Percentiles rank a stretch among this genome's conserved stretches.
phyloP scores from a whole-genome alignment of 2,888 invertebrate species.

The Mayetiola destructor region DNA sequence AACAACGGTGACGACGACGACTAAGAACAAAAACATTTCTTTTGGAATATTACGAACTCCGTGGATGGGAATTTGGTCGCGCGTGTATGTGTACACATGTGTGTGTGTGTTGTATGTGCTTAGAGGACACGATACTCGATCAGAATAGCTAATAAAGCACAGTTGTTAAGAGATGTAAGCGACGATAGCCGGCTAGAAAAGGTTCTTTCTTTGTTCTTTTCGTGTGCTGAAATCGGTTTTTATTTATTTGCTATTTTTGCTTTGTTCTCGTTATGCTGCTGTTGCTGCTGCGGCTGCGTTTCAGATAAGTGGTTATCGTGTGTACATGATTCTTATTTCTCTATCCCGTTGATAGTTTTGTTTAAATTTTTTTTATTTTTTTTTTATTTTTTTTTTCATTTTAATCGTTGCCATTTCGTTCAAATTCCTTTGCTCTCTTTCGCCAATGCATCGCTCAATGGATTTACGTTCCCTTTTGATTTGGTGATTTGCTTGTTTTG shows the following conservation, averaged over 20 bases:
- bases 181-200: constrained; percentile 13
- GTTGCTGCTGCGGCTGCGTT: too few species aligned
- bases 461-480: neutral
- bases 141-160: constrained; percentile 15
- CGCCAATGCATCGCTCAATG: neutral
- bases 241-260: too few species aligned
- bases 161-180: constrained; percentile 14
- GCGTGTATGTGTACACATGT: too few species aligned
- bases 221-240: too few species aligned
- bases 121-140: constrained; percentile 14
- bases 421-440: neutral
- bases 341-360: too few species aligned
- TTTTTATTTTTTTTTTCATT: neutral
- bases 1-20: constrained; percentile 7
- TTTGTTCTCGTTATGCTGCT: too few species aligned
- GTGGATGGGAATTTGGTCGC: too few species aligned
- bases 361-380: neutral
- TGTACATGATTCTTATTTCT: constrained; percentile 1
- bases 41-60: too few species aligned
- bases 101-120: too few species aligned
- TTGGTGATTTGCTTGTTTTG: constrained; percentile 7
- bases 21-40: neutral
- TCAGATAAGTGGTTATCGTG: constrained; percentile 10
- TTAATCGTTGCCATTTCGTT: neutral
- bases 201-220: constrained; percentile 11